These are phyloP conservation scores for Dendrophyllia cribrosa DNA, from an alignment of 64 coral and sea anemone species.

Conservation along the genomic window DNA sequence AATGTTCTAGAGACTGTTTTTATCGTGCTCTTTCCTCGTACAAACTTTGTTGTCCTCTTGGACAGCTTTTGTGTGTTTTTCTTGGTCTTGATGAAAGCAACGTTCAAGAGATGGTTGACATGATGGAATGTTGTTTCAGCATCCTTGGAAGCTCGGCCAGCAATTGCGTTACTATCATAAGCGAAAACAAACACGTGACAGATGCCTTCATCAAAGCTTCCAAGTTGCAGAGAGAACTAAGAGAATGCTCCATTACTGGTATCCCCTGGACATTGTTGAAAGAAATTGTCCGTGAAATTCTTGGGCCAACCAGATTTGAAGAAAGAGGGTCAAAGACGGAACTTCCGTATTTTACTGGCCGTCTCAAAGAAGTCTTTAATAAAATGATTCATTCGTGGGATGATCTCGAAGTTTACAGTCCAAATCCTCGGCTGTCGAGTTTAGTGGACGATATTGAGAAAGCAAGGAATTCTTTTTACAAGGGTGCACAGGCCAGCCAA, in stretches of 20 bases:
- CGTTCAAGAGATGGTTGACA: constrained; percentile 49
- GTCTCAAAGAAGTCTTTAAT: constrained; percentile 48
- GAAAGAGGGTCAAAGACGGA: constrained; percentile 55
- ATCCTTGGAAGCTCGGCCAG: constrained; percentile 50
- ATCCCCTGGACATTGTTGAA: constrained; percentile 40
- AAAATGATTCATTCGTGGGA: constrained; percentile 66
- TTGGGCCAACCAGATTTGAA: constrained; percentile 52
- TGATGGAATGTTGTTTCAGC: constrained; percentile 65
- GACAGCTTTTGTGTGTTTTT: constrained; percentile 47
- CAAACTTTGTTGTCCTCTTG: constrained; percentile 16
- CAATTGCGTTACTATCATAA: constrained; percentile 46
- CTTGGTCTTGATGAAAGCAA: constrained; percentile 34
- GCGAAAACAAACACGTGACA: constrained; percentile 5
- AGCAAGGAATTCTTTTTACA: constrained; percentile 57
- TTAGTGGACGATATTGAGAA: constrained; percentile 42
- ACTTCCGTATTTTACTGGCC: constrained; percentile 47
- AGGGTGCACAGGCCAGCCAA: constrained; percentile 56
- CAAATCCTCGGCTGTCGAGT: constrained; percentile 51
- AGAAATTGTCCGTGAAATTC: constrained; percentile 59
- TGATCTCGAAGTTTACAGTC: constrained; percentile 67
- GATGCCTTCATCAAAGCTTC: constrained; percentile 40
- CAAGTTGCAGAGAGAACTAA: constrained; percentile 39
- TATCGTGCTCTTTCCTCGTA: constrained; percentile 59
- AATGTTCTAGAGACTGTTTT: constrained; percentile 28
- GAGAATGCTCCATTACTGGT: constrained; percentile 31